Conservation (phyloP, 2,113 vertebrate genomes). For the Stigmatopora nigra region DNA sequence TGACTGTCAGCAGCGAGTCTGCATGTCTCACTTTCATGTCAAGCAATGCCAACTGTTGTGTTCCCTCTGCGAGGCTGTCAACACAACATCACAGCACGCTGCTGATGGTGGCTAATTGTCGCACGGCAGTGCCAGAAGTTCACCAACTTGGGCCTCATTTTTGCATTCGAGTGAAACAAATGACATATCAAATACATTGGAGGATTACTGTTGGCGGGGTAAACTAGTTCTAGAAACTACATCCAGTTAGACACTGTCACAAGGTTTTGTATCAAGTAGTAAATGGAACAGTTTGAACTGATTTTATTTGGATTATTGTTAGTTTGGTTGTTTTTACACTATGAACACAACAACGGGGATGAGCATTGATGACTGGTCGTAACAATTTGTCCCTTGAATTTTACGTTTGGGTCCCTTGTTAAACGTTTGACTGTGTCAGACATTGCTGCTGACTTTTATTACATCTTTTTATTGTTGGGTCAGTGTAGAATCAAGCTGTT, state of each 20-base stretch:
- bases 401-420: too few species aligned
- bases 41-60: constrained; percentile 7
- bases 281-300: too few species aligned
- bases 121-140: constrained; percentile 1
- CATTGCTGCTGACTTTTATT: background rate
- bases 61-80: background rate
- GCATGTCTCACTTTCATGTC: background rate
- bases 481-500: too few species aligned
- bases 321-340: background rate
- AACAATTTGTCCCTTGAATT: too few species aligned
- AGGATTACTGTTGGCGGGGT: too few species aligned
- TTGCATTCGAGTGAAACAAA: background rate
- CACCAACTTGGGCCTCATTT: background rate
- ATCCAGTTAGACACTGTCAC: background rate
- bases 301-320: too few species aligned
- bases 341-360: background rate
- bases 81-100: background rate
- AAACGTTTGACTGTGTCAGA: too few species aligned
- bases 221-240: too few species aligned
- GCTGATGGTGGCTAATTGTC: constrained; percentile 1
- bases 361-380: background rate
- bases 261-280: background rate
- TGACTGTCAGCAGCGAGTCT: constrained; percentile 5
- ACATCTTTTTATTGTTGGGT: too few species aligned
- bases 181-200: background rate